Percentiles rank a stretch among this genome's conserved stretches.
phyloP scores from a whole-genome alignment of 2,888 invertebrate genomes.

The Amblyjoppa proteus region DNA sequence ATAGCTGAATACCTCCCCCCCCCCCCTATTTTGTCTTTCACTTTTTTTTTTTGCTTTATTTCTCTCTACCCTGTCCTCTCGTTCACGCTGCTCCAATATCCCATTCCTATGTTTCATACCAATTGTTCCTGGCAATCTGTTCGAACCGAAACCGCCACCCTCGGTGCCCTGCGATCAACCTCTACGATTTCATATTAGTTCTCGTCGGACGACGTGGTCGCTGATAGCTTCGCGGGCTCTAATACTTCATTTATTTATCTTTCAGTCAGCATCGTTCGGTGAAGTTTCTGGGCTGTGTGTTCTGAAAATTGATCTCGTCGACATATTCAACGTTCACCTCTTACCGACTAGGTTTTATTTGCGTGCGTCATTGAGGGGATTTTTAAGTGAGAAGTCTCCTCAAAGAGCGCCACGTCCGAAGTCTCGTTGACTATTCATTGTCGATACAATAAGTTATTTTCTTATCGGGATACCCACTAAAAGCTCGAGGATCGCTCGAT shows the following conservation, averaged over 20 bases:
- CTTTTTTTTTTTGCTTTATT: constrained; percentile 59
- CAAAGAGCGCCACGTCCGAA: not conserved
- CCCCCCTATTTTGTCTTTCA: constrained; percentile 23
- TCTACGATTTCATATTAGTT: not conserved
- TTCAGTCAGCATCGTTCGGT: not conserved
- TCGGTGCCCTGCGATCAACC: constrained; percentile 32
- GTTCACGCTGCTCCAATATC: constrained; percentile 53
- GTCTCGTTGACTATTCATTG: not conserved
- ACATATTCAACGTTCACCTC: not conserved
- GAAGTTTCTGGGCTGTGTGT: not conserved
- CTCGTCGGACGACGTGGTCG: constrained; percentile 3
- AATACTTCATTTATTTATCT: not conserved
- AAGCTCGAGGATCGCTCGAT: constrained; percentile 1
- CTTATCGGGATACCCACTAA: not conserved
- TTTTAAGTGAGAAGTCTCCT: not conserved
- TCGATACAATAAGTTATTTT: not conserved
- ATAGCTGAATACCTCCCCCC: constrained; percentile 22
- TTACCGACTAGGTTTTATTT: not conserved
- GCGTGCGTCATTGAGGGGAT: not conserved
- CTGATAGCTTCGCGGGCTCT: constrained; percentile 9
- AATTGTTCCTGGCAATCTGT: constrained; percentile 62
- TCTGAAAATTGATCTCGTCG: not conserved
- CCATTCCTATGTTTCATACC: constrained; percentile 63
- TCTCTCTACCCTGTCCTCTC: constrained; percentile 41
- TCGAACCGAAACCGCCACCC: constrained; percentile 33